phyloP scores from a whole-genome alignment of 2,888 invertebrate species.

The Trichogramma dendrolimi region DNA sequence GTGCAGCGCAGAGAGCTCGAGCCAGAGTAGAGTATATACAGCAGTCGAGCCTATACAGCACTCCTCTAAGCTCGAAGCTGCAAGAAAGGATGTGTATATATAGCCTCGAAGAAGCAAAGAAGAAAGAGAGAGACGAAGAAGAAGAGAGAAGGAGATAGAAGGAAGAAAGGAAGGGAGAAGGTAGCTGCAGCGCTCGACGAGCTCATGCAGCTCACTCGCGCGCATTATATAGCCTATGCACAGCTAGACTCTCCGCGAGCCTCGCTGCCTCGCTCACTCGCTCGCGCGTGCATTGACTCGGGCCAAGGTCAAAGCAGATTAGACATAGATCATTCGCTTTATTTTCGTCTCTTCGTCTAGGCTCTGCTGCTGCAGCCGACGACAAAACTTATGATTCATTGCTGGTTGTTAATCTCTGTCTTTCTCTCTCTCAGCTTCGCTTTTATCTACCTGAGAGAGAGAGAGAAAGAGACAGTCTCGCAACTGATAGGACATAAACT shows the following conservation, averaged over 20 bases:
- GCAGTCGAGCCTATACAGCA: background rate
- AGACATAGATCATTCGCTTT: slow-evolving; percentile 21
- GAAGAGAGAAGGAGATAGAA: slow-evolving; percentile 6
- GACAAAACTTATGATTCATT: too few species aligned
- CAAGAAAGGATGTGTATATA: background rate
- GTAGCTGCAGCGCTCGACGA: too few species aligned
- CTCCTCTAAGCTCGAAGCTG: background rate
- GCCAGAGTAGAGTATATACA: background rate
- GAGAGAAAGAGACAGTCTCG: background rate
- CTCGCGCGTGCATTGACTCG: slow-evolving; percentile 28
- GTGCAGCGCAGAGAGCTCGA: background rate
- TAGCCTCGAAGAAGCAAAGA: slow-evolving; percentile 1
- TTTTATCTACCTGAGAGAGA: background rate
- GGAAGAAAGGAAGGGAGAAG: background rate
- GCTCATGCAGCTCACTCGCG: background rate
- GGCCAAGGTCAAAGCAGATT: slow-evolving; percentile 29
- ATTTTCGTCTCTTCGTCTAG: background rate
- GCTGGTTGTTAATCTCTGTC: background rate
- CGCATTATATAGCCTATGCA: background rate
- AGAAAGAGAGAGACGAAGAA: background rate
- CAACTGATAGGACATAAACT: too few species aligned
- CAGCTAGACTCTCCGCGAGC: background rate
- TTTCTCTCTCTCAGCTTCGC: background rate
- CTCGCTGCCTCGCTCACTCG: background rate
- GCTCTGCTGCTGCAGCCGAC: background rate